phyloP scores from a whole-genome alignment of 2,888 invertebrate species.

The Perizoma flavofasciatum region DNA sequence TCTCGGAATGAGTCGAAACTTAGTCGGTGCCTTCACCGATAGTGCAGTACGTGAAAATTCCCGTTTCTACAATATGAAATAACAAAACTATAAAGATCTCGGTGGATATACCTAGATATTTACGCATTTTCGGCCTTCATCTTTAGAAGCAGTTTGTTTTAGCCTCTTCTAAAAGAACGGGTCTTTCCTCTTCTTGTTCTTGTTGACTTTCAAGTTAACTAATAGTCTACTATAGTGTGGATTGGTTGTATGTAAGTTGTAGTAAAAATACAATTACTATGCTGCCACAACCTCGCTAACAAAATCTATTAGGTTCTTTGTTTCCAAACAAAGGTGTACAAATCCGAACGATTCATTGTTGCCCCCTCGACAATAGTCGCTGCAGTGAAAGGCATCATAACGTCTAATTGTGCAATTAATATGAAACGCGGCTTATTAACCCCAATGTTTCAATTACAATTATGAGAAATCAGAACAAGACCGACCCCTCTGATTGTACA shows the following conservation, averaged over 20 bases:
- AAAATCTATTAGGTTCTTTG: conserved; percentile 32
- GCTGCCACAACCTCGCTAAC: conserved; percentile 17
- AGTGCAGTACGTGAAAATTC: too few species aligned
- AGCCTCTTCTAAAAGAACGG: too few species aligned
- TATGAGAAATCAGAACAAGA: conserved; percentile 58
- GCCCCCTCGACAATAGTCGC: conserved; percentile 49
- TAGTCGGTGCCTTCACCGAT: too few species aligned
- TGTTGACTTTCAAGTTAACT: too few species aligned
- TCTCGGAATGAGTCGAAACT: too few species aligned
- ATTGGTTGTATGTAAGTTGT: background rate
- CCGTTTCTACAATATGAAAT: too few species aligned
- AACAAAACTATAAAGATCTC: too few species aligned
- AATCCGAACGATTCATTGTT: conserved; percentile 56
- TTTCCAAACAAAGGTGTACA: conserved; percentile 35
- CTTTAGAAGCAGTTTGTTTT: too few species aligned
- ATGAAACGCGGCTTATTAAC: conserved; percentile 66
- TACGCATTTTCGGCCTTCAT: too few species aligned
- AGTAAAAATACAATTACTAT: conserved; percentile 19
- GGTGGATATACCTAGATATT: too few species aligned
- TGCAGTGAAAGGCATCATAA: conserved; percentile 67
- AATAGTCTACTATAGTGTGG: too few species aligned
- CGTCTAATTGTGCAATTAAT: conserved; percentile 64
- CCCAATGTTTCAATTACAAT: conserved; percentile 62
- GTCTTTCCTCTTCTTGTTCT: too few species aligned
- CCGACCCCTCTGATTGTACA: conserved; percentile 47